These are phyloP conservation scores for Crematogaster levior DNA, from an alignment of 2,888 invertebrate genomes.

Conservation along the genomic window DNA sequence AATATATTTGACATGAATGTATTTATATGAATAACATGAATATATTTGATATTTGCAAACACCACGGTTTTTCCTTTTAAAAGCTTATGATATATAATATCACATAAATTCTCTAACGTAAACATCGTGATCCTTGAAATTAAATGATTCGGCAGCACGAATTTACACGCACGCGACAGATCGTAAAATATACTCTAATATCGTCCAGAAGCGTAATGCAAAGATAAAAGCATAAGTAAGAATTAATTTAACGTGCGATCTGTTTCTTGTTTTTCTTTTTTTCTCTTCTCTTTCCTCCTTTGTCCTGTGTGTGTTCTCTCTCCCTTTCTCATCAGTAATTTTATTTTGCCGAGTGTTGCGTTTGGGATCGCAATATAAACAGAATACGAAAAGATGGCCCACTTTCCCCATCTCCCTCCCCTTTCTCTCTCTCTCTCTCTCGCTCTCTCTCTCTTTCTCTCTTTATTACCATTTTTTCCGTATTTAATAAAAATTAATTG, in stretches of 20 bases:
- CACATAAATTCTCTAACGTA: neutral
- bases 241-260: neutral
- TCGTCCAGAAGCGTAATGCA: slow-evolving; percentile 5
- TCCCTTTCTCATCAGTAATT: slow-evolving; percentile 29
- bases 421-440: too few relatives aligned
- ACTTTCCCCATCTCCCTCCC: neutral
- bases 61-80: neutral
- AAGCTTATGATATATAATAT: neutral
- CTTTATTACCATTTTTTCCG: neutral
- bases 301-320: neutral
- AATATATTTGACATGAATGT: too few relatives aligned
- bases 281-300: neutral
- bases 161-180: neutral
- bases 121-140: neutral
- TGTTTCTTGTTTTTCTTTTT: neutral
- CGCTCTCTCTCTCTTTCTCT: too few relatives aligned
- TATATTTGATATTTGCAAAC: neutral
- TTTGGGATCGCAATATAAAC: slow-evolving; percentile 31
- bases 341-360: slow-evolving; percentile 55
- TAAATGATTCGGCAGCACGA: slow-evolving; percentile 6
- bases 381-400: slow-evolving; percentile 44
- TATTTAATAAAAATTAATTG: slow-evolving; percentile 37
- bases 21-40: too few relatives aligned
- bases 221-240: slow-evolving; percentile 14
- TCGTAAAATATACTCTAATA: slow-evolving; percentile 25